A percentile compares a stretch with the other conserved stretches of the same genome.
Evolutionary conservation across 2,888 invertebrate species (phyloP).

Genomic region (Ypsolopha scabrella): DNA sequence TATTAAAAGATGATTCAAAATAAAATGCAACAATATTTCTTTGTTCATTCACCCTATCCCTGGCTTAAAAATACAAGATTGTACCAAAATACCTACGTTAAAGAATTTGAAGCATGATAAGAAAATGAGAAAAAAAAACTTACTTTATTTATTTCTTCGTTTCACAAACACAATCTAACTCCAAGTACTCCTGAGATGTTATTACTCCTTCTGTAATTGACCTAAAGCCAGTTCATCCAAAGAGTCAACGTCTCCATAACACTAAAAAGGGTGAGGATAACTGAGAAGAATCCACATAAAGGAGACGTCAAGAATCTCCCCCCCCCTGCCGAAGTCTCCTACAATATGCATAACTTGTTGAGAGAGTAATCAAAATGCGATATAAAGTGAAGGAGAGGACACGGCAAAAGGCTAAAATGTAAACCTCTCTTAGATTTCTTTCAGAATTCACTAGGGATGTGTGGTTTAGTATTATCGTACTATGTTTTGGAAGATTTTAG

Average conservation of each 20-base stretch:
- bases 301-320: conserved; percentile 48
- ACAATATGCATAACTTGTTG: conserved; percentile 70
- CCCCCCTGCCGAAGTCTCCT: conserved; percentile 49
- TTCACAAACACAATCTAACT: no score
- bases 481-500: neutral
- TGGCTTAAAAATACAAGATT: no score
- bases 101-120: no score
- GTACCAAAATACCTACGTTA: no score
- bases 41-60: no score
- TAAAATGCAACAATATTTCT: no score
- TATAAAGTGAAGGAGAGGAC: conserved; percentile 65
- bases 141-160: no score
- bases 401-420: conserved; percentile 68
- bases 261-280: conserved; percentile 36
- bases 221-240: no score
- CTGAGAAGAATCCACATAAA: conserved; percentile 44
- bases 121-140: no score
- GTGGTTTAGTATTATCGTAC: neutral
- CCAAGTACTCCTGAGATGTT: no score
- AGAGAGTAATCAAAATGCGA: conserved; percentile 70
- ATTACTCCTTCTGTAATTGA: no score
- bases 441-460: conserved; percentile 23
- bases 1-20: no score
- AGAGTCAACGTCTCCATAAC: conserved; percentile 24
- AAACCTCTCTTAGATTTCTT: conserved; percentile 64